Percentiles rank a stretch among this genome's conserved stretches.
Conservation (phyloP, 2,797 vertebrate genomes). For the Sardinella longiceps region DNA sequence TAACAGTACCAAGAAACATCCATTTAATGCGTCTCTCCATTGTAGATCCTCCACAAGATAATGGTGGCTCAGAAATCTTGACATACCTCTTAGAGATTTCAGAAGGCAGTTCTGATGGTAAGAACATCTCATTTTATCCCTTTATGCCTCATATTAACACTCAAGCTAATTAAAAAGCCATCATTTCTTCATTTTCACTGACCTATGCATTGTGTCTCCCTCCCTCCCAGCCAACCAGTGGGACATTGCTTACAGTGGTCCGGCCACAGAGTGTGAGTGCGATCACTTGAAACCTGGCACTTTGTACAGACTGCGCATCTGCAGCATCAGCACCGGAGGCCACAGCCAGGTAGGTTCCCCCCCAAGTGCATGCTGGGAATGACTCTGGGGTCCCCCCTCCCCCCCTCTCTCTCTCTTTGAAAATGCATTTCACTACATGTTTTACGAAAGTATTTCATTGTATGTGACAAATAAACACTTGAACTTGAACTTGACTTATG, state of each 20-base stretch:
- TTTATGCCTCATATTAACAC: not conserved
- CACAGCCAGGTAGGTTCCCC: conserved; percentile 85
- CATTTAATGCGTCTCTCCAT: conserved; percentile 26
- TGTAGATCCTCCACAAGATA: conserved; percentile 92
- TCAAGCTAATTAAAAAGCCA: not conserved
- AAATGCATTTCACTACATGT: no score
- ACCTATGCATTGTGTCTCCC: no score
- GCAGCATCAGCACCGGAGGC: conserved; percentile 97
- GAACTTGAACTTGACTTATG: no score
- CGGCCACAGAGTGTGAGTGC: conserved; percentile 87
- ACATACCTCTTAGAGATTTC: conserved; percentile 94
- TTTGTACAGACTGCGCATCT: conserved; percentile 90
- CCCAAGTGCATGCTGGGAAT: not conserved
- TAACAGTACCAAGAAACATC: not conserved
- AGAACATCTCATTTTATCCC: not conserved
- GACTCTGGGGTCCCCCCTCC: no score
- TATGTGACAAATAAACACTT: no score
- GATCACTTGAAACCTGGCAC: conserved; percentile 91
- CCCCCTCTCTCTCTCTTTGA: no score
- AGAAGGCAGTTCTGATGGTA: conserved; percentile 91
- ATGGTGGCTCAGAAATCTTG: conserved; percentile 92
- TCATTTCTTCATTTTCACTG: not conserved
- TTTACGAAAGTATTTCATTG: no score
- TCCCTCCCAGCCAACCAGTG: conserved; percentile 87
- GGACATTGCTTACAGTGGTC: conserved; percentile 93